A percentile compares a stretch with the other conserved stretches of the same genome.
Conservation (phyloP, 37 sponge, comb jelly and placozoan species). For the Eunapius fragilis region DNA sequence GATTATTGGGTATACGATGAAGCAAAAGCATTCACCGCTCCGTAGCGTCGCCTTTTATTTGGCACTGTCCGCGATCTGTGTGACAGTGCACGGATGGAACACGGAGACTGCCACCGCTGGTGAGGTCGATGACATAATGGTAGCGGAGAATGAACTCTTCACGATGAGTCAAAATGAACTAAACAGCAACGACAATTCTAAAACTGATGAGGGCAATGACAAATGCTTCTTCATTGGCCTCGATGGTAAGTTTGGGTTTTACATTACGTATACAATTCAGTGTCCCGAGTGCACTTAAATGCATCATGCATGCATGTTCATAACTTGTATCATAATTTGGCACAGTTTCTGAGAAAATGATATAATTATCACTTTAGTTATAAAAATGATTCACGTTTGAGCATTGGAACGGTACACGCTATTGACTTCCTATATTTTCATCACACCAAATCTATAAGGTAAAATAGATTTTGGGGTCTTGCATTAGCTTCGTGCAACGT, state of each 20-base stretch:
- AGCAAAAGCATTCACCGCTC: not conserved
- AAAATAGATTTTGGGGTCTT: no score
- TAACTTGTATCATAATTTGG: no score
- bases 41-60: not conserved
- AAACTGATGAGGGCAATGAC: not conserved
- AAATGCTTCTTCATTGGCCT: not conserved
- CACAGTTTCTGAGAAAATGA: no score
- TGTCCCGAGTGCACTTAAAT: no score
- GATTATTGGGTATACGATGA: not conserved
- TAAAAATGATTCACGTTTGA: no score
- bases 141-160: not conserved
- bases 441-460: no score
- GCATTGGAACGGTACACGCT: no score
- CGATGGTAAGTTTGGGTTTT: not conserved
- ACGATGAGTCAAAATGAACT: not conserved
- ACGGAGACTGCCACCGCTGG: not conserved
- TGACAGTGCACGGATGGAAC: not conserved
- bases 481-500: no score
- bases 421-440: no score
- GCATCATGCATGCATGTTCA: no score
- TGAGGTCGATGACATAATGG: not conserved
- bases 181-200: not conserved
- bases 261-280: not conserved
- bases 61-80: not conserved
- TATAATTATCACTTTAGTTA: no score